phyloP scores from a whole-genome alignment of 2,888 invertebrate genomes.

The Aromia moschata region DNA sequence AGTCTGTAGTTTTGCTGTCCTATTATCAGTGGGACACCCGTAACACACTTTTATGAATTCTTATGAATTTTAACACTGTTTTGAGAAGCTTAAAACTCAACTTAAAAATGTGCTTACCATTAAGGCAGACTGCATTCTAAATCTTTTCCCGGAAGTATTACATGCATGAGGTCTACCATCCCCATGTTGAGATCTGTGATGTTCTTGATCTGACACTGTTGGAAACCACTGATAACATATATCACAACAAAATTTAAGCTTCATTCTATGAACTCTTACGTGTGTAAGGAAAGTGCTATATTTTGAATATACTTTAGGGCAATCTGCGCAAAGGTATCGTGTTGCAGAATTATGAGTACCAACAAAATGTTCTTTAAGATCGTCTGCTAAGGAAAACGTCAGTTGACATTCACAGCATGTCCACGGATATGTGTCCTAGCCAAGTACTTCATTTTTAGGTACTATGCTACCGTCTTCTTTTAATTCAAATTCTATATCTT shows the following conservation, averaged over 20 bases:
- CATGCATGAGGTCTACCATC: slow-evolving; percentile 66
- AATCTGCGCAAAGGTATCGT: slow-evolving; percentile 74
- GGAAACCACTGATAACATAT: slow-evolving; percentile 68
- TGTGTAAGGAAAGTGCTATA: slow-evolving; percentile 73
- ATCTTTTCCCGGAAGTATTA: slow-evolving; percentile 67
- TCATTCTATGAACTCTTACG: slow-evolving; percentile 69
- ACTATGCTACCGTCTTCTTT: slow-evolving; percentile 59
- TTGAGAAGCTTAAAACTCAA: too few relatives aligned
- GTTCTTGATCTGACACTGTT: slow-evolving; percentile 57
- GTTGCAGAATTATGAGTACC: slow-evolving; percentile 71
- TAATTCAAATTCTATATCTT: slow-evolving; percentile 48
- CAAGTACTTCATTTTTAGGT: slow-evolving; percentile 53
- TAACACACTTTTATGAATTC: too few relatives aligned
- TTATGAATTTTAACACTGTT: too few relatives aligned
- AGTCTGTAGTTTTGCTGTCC: too few relatives aligned
- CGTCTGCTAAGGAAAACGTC: slow-evolving; percentile 62
- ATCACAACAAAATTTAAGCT: slow-evolving; percentile 67
- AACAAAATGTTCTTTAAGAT: slow-evolving; percentile 70
- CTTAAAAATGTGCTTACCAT: slow-evolving; percentile 48
- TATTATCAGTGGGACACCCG: too few relatives aligned
- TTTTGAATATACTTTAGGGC: slow-evolving; percentile 70
- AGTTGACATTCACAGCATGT: slow-evolving; percentile 66
- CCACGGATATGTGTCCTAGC: slow-evolving; percentile 66
- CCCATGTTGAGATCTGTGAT: slow-evolving; percentile 66
- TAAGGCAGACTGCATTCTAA: slow-evolving; percentile 67